Conservation (phyloP, 2,113 vertebrate genomes). For the Bambusicola thoracicus region DNA sequence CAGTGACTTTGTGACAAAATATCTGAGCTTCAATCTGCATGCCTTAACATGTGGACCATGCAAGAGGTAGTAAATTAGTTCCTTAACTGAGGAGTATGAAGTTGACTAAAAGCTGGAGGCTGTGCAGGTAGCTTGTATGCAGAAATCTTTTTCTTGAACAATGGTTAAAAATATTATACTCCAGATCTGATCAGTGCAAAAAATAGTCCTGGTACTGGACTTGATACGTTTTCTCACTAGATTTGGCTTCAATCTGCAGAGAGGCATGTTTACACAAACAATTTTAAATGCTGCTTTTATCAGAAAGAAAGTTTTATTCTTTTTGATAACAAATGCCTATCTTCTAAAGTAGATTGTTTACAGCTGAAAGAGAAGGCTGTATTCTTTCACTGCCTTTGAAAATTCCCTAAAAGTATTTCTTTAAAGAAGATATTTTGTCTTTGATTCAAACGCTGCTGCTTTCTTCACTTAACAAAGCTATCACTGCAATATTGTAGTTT, state of each 20-base stretch:
- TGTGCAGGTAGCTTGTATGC: neutral
- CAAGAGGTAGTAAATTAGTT: neutral
- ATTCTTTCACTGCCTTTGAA: slow-evolving; percentile 37
- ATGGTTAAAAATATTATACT: neutral
- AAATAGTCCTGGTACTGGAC: neutral
- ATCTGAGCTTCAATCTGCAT: neutral
- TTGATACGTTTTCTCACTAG: neutral
- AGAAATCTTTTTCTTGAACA: neutral
- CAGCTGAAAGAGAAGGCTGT: neutral
- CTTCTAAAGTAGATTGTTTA: slow-evolving; percentile 4
- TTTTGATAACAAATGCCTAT: slow-evolving; percentile 15
- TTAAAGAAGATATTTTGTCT: slow-evolving; percentile 2
- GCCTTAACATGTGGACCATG: neutral
- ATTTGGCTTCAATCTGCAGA: neutral
- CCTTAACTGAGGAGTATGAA: neutral
- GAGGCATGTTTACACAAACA: slow-evolving; percentile 1
- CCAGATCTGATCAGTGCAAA: neutral
- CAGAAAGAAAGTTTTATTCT: slow-evolving; percentile 11
- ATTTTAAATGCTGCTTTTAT: slow-evolving; percentile 12
- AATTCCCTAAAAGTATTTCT: neutral
- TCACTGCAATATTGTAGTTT: neutral
- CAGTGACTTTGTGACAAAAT: neutral
- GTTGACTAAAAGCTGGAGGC: neutral
- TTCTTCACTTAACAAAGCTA: neutral
- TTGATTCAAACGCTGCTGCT: neutral